These are phyloP conservation scores for Cremastinae sp. DNA, from an alignment of 2,888 invertebrate species.

Conservation along the genomic window DNA sequence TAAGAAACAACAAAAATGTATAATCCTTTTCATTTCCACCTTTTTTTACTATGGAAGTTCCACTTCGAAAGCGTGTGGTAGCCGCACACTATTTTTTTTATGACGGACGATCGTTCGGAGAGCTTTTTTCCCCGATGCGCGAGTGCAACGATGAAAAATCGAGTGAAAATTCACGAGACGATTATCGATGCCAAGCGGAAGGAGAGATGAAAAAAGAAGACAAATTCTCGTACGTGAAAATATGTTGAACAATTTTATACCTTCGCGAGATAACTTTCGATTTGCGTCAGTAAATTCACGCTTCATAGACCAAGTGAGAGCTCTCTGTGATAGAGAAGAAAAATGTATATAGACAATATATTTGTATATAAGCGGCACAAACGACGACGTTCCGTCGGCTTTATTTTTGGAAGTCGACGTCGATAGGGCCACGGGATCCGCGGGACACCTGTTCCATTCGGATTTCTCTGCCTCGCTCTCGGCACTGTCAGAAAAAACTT, in stretches of 20 bases:
- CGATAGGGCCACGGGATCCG: constrained; percentile 70
- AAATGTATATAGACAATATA: neutral
- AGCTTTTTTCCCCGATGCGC: too few relatives aligned
- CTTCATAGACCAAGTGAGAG: constrained; percentile 16
- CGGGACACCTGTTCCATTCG: constrained; percentile 75
- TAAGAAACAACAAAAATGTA: too few relatives aligned
- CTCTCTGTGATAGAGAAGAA: too few relatives aligned
- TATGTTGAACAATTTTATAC: constrained; percentile 16
- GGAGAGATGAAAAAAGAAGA: neutral
- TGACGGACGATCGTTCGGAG: constrained; percentile 33
- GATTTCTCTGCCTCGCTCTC: constrained; percentile 17
- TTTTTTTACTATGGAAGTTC: too few relatives aligned
- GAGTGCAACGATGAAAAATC: constrained; percentile 36
- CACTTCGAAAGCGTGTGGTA: too few relatives aligned
- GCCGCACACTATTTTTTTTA: neutral
- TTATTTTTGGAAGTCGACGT: constrained; percentile 73
- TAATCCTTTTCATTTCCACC: too few relatives aligned
- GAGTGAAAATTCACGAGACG: constrained; percentile 2
- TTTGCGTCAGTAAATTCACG: constrained; percentile 62
- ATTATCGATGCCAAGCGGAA: neutral
- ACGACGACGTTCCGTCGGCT: constrained; percentile 65
- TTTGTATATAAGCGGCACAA: constrained; percentile 56
- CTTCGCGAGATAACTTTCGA: constrained; percentile 53
- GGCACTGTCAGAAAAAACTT: neutral
- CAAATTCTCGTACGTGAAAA: constrained; percentile 23